Percentiles rank a stretch among this genome's conserved stretches.
Evolutionary conservation across 2,797 vertebrate species (phyloP).

Genomic region (Poeciliopsis turneri): DNA sequence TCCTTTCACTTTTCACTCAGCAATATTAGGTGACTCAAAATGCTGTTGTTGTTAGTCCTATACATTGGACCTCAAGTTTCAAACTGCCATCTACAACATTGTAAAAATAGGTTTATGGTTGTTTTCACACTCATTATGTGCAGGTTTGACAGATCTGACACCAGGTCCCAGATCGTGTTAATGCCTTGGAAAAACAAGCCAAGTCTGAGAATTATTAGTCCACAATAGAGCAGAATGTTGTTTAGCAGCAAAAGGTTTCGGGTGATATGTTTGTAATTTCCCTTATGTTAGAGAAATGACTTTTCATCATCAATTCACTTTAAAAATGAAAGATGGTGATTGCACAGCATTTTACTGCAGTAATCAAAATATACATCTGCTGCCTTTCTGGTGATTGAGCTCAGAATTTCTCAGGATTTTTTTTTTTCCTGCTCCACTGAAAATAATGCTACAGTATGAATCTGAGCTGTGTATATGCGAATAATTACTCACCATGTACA

Average conservation of each 20-base stretch:
- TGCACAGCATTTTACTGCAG: not conserved
- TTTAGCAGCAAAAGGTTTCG: not conserved
- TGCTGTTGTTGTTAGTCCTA: not conserved
- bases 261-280: not conserved
- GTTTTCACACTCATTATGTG: not conserved
- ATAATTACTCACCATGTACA: not conserved
- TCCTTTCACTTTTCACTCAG: not conserved
- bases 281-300: not conserved
- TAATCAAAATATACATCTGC: not conserved
- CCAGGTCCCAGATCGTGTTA: not conserved
- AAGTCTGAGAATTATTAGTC: not conserved
- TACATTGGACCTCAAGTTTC: not conserved
- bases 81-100: not conserved
- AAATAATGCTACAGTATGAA: not conserved
- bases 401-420: not conserved
- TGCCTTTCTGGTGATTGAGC: not conserved
- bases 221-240: not conserved
- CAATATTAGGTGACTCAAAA: not conserved
- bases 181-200: constrained; percentile 7
- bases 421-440: not conserved
- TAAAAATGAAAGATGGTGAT: not conserved
- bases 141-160: not conserved
- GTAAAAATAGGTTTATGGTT: not conserved
- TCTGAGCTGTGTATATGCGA: not conserved
- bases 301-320: not conserved